Percentiles rank a stretch among this genome's conserved stretches.
Evolutionary conservation across 2,797 vertebrate genomes (phyloP).

Genomic region (Gallirallus australis): DNA sequence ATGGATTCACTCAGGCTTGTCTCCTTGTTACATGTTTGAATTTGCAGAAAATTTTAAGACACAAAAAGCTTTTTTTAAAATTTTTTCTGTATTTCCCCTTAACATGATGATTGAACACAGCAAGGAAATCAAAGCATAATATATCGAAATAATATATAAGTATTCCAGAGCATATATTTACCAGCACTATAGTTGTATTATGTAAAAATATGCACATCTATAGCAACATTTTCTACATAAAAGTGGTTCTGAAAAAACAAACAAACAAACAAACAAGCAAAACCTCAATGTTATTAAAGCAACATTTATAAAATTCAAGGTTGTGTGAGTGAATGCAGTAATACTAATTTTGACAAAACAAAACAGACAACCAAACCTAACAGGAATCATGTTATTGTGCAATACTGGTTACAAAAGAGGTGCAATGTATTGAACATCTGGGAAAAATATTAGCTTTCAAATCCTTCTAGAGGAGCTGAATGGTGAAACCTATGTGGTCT

Average conservation of each 20-base stretch:
- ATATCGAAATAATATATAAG: not conserved
- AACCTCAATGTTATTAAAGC: not conserved
- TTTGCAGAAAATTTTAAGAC: not conserved
- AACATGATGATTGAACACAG: constrained; percentile 10
- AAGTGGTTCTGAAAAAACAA: constrained; percentile 30
- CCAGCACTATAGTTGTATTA: constrained; percentile 15
- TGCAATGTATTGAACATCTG: not conserved
- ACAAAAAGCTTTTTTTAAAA: not conserved
- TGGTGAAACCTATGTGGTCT: not conserved
- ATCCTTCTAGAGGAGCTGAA: not conserved
- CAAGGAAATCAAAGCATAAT: not conserved
- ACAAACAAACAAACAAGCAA: not conserved
- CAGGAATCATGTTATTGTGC: not conserved
- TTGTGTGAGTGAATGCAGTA: not conserved
- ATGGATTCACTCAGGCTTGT: not conserved
- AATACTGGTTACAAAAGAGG: not conserved
- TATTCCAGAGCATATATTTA: constrained; percentile 24
- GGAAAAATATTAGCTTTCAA: constrained; percentile 1
- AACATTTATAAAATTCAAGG: constrained; percentile 37
- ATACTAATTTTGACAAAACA: constrained; percentile 21
- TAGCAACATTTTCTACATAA: constrained; percentile 29
- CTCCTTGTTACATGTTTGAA: not conserved
- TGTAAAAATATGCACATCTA: constrained; percentile 61
- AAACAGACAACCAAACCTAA: not conserved
- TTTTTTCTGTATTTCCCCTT: not conserved